These are phyloP conservation scores for Mormyrus lacerda DNA, from an alignment of 2,113 vertebrate species.

Conservation along the genomic window DNA sequence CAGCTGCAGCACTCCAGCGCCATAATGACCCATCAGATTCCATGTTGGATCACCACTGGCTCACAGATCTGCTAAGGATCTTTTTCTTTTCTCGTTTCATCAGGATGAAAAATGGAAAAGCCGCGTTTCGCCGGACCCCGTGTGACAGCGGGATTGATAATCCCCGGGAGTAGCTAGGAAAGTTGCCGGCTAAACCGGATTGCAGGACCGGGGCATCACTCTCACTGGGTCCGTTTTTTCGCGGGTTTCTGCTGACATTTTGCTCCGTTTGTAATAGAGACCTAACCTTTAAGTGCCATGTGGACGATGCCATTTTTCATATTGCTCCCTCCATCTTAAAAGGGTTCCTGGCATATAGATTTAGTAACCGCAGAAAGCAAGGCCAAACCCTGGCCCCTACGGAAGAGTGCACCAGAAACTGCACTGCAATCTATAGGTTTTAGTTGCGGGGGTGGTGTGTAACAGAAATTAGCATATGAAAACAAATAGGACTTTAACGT, in stretches of 20 bases:
- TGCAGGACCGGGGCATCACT: slow-evolving; percentile 60
- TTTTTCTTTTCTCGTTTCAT: slow-evolving; percentile 26
- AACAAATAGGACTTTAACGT: background rate
- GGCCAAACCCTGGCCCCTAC: background rate
- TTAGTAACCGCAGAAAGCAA: background rate
- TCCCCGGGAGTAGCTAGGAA: slow-evolving; percentile 48
- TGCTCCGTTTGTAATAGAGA: slow-evolving; percentile 69
- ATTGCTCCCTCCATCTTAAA: slow-evolving; percentile 54
- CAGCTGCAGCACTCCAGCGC: background rate
- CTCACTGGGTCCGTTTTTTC: slow-evolving; percentile 60
- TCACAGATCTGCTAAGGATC: background rate
- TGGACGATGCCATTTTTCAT: slow-evolving; percentile 76
- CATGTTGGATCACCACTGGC: background rate
- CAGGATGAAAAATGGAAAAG: slow-evolving; percentile 43
- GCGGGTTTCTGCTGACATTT: slow-evolving; percentile 61
- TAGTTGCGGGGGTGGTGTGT: background rate
- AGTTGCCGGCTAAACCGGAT: slow-evolving; percentile 54
- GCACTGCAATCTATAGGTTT: background rate
- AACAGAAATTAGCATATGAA: background rate
- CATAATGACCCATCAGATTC: background rate
- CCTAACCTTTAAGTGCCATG: slow-evolving; percentile 84
- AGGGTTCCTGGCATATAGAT: slow-evolving; percentile 1
- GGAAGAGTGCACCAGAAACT: background rate
- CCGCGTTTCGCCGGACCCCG: slow-evolving; percentile 50
- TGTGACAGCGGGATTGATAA: slow-evolving; percentile 59